Evolutionary conservation across 1,140 invertebrate genomes (phyloP).

Genomic region (Hermetia illucens): DNA sequence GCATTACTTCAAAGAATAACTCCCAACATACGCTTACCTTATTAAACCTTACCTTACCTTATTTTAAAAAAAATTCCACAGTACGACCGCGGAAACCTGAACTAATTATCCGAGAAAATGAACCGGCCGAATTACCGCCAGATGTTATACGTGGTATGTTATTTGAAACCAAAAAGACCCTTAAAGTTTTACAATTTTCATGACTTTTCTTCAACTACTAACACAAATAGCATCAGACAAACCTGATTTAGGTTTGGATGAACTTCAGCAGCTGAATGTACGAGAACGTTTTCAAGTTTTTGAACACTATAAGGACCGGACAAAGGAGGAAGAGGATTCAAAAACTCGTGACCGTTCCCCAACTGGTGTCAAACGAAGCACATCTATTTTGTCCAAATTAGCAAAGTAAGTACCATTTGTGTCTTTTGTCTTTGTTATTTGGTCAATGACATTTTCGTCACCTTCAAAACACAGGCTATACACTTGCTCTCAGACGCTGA

Average conservation of each 20-base stretch:
- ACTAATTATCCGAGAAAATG: constrained; percentile 82
- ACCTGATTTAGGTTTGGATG: constrained; percentile 74
- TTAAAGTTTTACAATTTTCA: neutral
- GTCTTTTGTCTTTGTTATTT: constrained; percentile 6
- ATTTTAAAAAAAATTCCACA: constrained; percentile 22
- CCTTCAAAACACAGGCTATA: no score
- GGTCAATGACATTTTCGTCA: neutral
- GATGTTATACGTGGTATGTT: constrained; percentile 64
- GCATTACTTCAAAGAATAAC: no score
- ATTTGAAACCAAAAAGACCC: neutral
- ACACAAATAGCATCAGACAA: constrained; percentile 59
- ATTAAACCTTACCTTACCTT: no score
- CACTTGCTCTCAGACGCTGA: no score
- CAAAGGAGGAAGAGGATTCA: constrained; percentile 34
- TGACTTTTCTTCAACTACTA: constrained; percentile 13
- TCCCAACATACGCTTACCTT: no score
- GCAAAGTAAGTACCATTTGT: constrained; percentile 45
- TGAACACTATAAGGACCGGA: constrained; percentile 42
- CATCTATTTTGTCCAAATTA: constrained; percentile 64
- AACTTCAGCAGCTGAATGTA: constrained; percentile 66
- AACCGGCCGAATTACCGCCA: constrained; percentile 73
- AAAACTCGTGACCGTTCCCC: constrained; percentile 28
- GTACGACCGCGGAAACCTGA: constrained; percentile 61
- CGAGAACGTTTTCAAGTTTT: constrained; percentile 78
- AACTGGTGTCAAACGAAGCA: constrained; percentile 47